These are phyloP conservation scores for Romanomermis culicivorax DNA, from an alignment of 2,888 invertebrate species.

Conservation along the genomic window DNA sequence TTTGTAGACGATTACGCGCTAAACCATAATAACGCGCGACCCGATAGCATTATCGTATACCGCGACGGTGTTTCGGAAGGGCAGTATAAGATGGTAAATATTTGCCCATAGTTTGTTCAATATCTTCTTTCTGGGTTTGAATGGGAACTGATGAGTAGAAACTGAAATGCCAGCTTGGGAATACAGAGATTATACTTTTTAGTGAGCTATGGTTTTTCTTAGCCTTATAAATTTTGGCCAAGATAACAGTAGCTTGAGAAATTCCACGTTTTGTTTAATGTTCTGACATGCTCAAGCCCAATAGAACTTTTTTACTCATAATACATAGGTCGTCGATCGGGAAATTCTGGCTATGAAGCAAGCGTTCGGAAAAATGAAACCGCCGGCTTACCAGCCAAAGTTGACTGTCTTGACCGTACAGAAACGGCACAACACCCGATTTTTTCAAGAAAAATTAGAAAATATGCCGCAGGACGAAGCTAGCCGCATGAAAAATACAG, in stretches of 20 bases:
- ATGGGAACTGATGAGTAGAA: too few relatives aligned
- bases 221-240: too few relatives aligned
- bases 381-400: not conserved
- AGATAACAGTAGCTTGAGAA: too few relatives aligned
- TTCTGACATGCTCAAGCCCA: not conserved
- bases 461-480: not conserved
- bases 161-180: too few relatives aligned
- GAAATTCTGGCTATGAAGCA: not conserved
- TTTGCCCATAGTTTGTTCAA: not conserved
- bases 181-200: too few relatives aligned
- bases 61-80: conserved; percentile 1
- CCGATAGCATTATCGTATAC: not conserved
- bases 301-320: not conserved
- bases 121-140: not conserved
- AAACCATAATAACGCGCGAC: not conserved
- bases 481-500: not conserved
- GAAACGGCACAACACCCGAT: conserved; percentile 3
- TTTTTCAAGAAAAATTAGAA: not conserved
- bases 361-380: not conserved
- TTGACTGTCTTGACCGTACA: not conserved
- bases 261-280: too few relatives aligned
- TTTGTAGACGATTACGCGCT: not conserved
- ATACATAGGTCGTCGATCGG: not conserved
- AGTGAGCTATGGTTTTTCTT: too few relatives aligned
- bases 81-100: conserved; percentile 3